Conservation (phyloP, 2,888 invertebrate genomes). For the Agrotis exclamationis region DNA sequence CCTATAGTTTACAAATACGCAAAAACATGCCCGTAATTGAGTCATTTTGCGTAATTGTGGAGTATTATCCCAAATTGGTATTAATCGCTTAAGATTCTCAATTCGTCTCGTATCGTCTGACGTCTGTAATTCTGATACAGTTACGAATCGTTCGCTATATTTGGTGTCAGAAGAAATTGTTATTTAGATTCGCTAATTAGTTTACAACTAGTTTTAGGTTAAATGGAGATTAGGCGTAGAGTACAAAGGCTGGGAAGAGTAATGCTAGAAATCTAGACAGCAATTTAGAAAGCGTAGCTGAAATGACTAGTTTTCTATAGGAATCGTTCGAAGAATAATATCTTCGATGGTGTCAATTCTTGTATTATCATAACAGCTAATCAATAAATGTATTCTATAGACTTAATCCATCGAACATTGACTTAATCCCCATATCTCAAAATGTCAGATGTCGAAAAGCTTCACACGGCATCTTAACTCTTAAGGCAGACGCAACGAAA, state of each 20-base stretch:
- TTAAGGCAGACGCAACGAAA: slow-evolving; percentile 52
- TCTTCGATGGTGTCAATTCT: slow-evolving; percentile 9
- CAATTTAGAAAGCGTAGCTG: slow-evolving; percentile 28
- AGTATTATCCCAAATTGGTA: slow-evolving; percentile 34
- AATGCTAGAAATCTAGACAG: slow-evolving; percentile 23
- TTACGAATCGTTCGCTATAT: slow-evolving; percentile 26
- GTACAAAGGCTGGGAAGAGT: slow-evolving; percentile 9
- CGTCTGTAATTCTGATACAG: slow-evolving; percentile 32
- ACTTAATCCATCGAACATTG: slow-evolving; percentile 13
- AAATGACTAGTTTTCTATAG: background rate
- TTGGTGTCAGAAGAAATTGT: slow-evolving; percentile 27
- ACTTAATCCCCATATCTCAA: slow-evolving; percentile 34
- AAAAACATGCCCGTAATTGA: slow-evolving; percentile 24
- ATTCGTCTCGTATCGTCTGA: slow-evolving; percentile 43
- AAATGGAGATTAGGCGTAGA: slow-evolving; percentile 10
- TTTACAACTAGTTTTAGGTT: slow-evolving; percentile 12
- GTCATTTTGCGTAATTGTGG: slow-evolving; percentile 46
- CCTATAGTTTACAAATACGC: background rate
- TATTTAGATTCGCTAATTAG: slow-evolving; percentile 31
- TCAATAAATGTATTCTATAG: no score
- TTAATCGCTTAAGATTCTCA: slow-evolving; percentile 48
- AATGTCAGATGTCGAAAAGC: slow-evolving; percentile 46
- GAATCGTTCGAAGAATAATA: background rate
- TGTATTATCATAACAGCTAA: slow-evolving; percentile 19
- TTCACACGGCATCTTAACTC: slow-evolving; percentile 40